Evolutionary conservation across 2,888 invertebrate species (phyloP), one percentile per base, ranked within the genome.

Genomic region (Nomada hirtipes): DNA sequence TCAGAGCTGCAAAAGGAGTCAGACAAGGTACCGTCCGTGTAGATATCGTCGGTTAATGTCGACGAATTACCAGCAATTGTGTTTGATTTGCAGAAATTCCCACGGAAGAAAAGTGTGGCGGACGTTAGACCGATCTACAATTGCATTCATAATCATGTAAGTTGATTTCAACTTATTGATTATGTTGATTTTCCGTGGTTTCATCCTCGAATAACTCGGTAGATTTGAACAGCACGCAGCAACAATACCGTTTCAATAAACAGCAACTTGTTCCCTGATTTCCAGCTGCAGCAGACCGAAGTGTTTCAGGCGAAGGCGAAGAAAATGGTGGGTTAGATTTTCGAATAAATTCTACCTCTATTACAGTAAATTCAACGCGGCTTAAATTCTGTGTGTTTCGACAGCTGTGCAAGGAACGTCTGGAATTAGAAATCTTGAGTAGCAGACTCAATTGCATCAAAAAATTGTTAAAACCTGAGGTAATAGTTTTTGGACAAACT

Each of bases 141-240:
- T 81, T 93, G 93, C 82, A 89, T 93, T 86, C 91, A 91, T 85
- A 91, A 93, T 75, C 93, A 93, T 89, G 93, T 93, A 90, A 93
- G 93, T 92, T 88, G 60, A 15, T 50, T 71, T 59, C 29, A 44
- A n/a, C 15, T 18, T 11, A 59, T 10, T 18, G 15, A 20, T 10
- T 4, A 15, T 29, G 70, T 18, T 15, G 42, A 76, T 69, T 76
- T 76, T 74, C 53, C 67, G 82, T 82, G 70, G 81, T 71, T 82
- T 67, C 42, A 55, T 59, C 36, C 50, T 20, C 47, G 69, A n/a
- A 47, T 47, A 26, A 44, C 47, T 15, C 9, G 1, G 0, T 20
- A 47, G 26, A n/a, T n/a, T 59, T n/a, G 4, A 15, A 15, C 26
- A 11, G 18, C 18, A 23, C 67, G n/a, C n/a, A 11, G n/a, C 23